Evolutionary conservation across 2,888 invertebrate species (phyloP).

Genomic region (Erannis defoliaria): DNA sequence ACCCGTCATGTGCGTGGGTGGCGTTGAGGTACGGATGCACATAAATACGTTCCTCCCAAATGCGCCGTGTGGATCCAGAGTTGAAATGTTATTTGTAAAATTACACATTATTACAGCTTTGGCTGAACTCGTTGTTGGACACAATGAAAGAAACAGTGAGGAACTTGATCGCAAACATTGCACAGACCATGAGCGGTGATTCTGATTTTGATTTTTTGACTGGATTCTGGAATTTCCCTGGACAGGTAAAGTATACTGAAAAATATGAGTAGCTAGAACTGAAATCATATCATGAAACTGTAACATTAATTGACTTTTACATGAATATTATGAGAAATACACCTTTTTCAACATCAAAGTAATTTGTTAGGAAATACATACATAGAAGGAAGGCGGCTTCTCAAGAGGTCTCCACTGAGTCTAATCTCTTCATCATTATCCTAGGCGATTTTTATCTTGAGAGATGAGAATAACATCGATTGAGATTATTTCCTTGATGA

Average conservation of each 20-base stretch:
- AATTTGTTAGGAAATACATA: too few relatives aligned
- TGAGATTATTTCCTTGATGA: background rate
- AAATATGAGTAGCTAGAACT: background rate
- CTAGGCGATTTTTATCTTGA: too few relatives aligned
- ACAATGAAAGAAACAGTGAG: constrained; percentile 92
- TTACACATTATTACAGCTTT: constrained; percentile 73
- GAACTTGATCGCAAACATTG: constrained; percentile 90
- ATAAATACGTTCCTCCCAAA: background rate
- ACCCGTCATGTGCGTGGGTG: constrained; percentile 91
- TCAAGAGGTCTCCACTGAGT: too few relatives aligned
- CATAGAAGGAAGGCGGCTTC: too few relatives aligned
- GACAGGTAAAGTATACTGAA: constrained; percentile 88
- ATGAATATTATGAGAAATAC: too few relatives aligned
- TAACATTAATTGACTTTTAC: too few relatives aligned
- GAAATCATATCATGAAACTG: background rate
- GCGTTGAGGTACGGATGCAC: constrained; percentile 88
- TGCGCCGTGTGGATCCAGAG: background rate
- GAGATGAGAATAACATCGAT: too few relatives aligned
- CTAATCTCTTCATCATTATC: too few relatives aligned
- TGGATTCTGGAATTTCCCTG: constrained; percentile 90
- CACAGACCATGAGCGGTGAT: constrained; percentile 87
- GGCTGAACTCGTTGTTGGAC: constrained; percentile 91
- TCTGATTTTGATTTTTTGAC: constrained; percentile 92
- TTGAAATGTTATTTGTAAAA: constrained; percentile 19
- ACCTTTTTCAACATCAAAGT: too few relatives aligned